Evolutionary conservation across 2,888 invertebrate species (phyloP).

Genomic region (Hermaeophaga mercurialis): DNA sequence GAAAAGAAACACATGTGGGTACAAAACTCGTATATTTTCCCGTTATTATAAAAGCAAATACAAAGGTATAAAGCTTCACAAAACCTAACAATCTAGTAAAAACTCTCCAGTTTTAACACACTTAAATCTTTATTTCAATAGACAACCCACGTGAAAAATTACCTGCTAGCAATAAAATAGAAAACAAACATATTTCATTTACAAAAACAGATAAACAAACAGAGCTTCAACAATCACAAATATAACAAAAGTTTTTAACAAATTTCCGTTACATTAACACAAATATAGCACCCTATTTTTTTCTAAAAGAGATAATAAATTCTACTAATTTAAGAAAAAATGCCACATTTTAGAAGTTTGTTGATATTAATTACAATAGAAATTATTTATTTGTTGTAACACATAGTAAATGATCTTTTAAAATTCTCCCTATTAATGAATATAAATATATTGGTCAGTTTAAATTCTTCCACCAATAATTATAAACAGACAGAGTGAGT

Average conservation of each 20-base stretch:
- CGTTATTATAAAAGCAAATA: constrained; percentile 43
- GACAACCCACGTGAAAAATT: constrained; percentile 28
- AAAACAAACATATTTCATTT: constrained; percentile 22
- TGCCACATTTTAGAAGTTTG: no score
- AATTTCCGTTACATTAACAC: constrained; percentile 11
- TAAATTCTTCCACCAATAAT: no score
- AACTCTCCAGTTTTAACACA: constrained; percentile 45
- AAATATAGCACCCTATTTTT: constrained; percentile 25
- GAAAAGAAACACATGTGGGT: constrained; percentile 34
- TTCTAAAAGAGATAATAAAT: no score
- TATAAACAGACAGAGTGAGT: neutral
- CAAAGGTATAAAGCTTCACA: constrained; percentile 45
- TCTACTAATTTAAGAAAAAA: no score
- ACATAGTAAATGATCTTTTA: no score
- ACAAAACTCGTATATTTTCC: constrained; percentile 41
- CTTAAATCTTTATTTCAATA: constrained; percentile 38
- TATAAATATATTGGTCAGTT: no score
- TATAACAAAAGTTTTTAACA: constrained; percentile 22
- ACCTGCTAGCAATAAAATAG: constrained; percentile 16
- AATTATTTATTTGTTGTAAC: no score
- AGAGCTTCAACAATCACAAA: constrained; percentile 28
- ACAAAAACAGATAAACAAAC: constrained; percentile 35
- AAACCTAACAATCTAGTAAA: constrained; percentile 44
- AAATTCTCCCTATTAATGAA: no score
- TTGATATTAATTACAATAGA: no score